Percentiles rank a stretch among this genome's conserved stretches.
These are phyloP conservation scores for Lampris megalopsis DNA, from an alignment of 2,113 vertebrate species.

Conservation along the genomic window DNA sequence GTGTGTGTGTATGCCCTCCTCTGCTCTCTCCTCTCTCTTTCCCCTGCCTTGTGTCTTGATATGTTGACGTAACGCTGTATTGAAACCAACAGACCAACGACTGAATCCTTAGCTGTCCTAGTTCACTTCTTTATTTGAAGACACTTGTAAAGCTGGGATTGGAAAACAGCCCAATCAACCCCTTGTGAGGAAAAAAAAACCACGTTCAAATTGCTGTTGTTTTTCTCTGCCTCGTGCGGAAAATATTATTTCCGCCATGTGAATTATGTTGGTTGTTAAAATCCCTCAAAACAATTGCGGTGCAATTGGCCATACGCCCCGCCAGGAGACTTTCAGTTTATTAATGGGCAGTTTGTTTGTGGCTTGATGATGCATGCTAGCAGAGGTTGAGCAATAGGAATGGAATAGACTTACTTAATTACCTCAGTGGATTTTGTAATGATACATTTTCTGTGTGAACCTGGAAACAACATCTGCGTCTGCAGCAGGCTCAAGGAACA, in stretches of 20 bases:
- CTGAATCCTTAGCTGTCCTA: neutral
- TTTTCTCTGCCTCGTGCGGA: slow-evolving; percentile 10
- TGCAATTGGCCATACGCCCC: slow-evolving; percentile 39
- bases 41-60: neutral
- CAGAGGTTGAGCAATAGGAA: slow-evolving; percentile 40
- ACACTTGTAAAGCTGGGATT: neutral
- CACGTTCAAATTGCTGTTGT: neutral
- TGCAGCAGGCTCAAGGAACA: neutral
- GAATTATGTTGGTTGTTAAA: slow-evolving; percentile 34
- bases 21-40: neutral
- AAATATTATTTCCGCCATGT: slow-evolving; percentile 31
- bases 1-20: neutral
- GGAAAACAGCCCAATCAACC: slow-evolving; percentile 4
- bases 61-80: neutral
- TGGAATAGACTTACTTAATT: slow-evolving; percentile 45
- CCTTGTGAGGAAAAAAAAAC: neutral
- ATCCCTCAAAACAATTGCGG: slow-evolving; percentile 54
- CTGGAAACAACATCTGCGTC: slow-evolving; percentile 1
- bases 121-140: slow-evolving; percentile 8
- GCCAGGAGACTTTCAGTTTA: slow-evolving; percentile 4
- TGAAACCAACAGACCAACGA: neutral
- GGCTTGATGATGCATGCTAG: slow-evolving; percentile 26
- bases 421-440: neutral
- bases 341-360: slow-evolving; percentile 16
- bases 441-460: slow-evolving; percentile 6